Evolutionary conservation across 1,140 invertebrate genomes (phyloP).

Genomic region (Calliphora vicina): DNA sequence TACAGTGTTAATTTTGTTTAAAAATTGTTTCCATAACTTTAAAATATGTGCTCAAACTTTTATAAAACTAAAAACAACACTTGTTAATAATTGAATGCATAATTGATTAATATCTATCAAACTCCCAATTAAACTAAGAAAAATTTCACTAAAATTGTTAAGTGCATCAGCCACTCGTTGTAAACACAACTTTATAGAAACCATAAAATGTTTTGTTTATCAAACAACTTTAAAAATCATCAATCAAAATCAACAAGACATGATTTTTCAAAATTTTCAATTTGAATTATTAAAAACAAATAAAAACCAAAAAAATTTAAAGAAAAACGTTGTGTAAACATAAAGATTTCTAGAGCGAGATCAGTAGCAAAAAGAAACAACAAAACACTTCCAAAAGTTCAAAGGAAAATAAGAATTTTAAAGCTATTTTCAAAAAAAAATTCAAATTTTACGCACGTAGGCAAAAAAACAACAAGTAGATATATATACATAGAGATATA

Average conservation of each 20-base stretch:
- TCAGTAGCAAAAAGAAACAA: neutral
- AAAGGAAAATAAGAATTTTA: neutral
- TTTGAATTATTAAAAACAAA: slow-evolving; percentile 7
- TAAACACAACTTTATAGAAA: neutral
- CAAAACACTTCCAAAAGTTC: neutral
- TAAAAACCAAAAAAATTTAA: neutral
- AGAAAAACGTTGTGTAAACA: neutral
- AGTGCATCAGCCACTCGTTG: too few species aligned
- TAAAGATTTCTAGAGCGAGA: neutral
- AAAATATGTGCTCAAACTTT: too few species aligned
- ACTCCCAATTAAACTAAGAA: too few species aligned
- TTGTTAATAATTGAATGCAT: too few species aligned
- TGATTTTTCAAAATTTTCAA: neutral
- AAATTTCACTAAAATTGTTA: too few species aligned
- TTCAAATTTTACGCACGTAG: neutral
- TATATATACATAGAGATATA: neutral
- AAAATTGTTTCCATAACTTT: too few species aligned
- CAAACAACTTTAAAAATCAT: neutral
- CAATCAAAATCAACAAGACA: slow-evolving; percentile 13
- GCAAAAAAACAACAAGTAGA: neutral
- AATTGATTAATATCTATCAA: too few species aligned
- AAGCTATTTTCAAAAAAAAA: neutral
- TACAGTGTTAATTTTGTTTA: too few species aligned
- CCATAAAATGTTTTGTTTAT: neutral
- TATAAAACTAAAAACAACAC: too few species aligned